Conservation (phyloP, 1,140 invertebrate genomes). For the Lucilia sericata region DNA sequence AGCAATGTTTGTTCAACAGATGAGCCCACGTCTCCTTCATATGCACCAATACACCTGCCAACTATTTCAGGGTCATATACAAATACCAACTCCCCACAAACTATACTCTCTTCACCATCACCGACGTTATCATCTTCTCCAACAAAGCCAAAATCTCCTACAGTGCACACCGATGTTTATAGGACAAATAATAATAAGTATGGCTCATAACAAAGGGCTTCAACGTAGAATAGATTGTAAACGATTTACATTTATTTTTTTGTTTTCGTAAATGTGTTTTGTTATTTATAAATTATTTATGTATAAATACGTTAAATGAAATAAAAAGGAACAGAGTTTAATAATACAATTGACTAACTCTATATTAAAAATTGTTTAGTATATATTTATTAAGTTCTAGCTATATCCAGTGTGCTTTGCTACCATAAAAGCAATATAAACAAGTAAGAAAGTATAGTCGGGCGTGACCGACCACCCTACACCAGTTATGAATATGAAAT, state of each 20-base stretch:
- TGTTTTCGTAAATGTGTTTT: not conserved
- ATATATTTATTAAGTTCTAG: too few species aligned
- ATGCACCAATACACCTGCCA: not conserved
- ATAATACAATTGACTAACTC: too few species aligned
- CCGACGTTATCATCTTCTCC: not conserved
- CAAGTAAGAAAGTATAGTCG: too few species aligned
- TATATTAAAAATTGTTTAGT: too few species aligned
- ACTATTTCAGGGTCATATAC: not conserved
- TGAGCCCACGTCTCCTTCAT: not conserved
- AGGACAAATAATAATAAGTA: not conserved
- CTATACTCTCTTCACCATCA: not conserved
- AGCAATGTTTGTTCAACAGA: not conserved
- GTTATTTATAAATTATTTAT: not conserved
- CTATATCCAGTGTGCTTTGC: too few species aligned
- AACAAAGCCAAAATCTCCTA: not conserved
- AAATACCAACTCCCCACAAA: not conserved
- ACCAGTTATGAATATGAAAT: too few species aligned
- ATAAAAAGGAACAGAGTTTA: too few species aligned
- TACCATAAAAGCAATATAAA: too few species aligned
- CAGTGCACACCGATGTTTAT: not conserved
- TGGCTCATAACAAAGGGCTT: not conserved
- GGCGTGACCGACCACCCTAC: too few species aligned
- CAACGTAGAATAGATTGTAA: not conserved
- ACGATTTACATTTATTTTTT: not conserved
- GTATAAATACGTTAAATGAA: too few species aligned